These are phyloP conservation scores for Atrina japonica DNA, from an alignment of 2,888 invertebrate genomes.

Conservation along the genomic window DNA sequence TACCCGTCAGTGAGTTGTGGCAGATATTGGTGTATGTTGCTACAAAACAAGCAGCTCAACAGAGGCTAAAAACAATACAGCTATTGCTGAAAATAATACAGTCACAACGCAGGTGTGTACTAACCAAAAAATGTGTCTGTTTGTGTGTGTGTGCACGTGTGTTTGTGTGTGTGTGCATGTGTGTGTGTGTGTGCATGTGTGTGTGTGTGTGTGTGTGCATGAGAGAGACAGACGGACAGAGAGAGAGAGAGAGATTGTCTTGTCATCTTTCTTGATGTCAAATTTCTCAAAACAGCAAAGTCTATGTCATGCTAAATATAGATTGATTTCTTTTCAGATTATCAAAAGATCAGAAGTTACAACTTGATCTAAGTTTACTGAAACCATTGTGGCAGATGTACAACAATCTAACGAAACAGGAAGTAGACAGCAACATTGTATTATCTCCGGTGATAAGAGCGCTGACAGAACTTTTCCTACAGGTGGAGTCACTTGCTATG, in stretches of 20 bases:
- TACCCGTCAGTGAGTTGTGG: slow-evolving; percentile 76
- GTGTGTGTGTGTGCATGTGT: no score
- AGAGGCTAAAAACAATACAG: slow-evolving; percentile 76
- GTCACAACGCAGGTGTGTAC: slow-evolving; percentile 61
- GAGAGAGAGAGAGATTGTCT: not conserved
- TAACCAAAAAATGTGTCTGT: no score
- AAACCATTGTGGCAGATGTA: slow-evolving; percentile 76
- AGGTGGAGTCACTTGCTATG: slow-evolving; percentile 75
- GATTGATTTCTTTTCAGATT: slow-evolving; percentile 34
- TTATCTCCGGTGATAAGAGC: slow-evolving; percentile 73
- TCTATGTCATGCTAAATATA: no score
- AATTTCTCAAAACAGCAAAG: no score
- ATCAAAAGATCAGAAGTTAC: slow-evolving; percentile 35
- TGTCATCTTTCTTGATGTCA: not conserved
- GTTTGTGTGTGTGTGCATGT: no score
- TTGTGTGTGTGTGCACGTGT: no score
- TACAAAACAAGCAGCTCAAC: slow-evolving; percentile 76
- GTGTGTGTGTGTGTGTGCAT: no score
- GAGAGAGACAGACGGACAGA: no score
- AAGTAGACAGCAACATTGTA: slow-evolving; percentile 61
- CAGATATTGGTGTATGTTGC: slow-evolving; percentile 75
- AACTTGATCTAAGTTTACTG: slow-evolving; percentile 72
- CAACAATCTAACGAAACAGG: slow-evolving; percentile 61
- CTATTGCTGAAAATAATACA: slow-evolving; percentile 72
- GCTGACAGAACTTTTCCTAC: slow-evolving; percentile 77